phyloP scores from a whole-genome alignment of 2,113 vertebrate genomes.

The Tachycineta bicolor region DNA sequence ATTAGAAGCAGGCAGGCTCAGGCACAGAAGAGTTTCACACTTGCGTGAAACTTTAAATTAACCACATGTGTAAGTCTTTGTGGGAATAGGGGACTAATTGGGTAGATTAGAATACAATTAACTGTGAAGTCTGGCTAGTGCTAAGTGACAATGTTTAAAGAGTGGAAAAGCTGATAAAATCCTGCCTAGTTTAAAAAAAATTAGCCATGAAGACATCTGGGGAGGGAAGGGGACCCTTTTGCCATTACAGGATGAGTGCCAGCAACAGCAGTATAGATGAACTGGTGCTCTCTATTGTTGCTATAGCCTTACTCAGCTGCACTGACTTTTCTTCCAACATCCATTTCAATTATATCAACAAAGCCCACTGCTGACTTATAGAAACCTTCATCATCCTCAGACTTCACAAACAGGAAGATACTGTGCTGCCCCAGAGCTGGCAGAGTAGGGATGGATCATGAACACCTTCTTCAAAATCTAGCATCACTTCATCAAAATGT shows the following conservation, averaged over 20 bases:
- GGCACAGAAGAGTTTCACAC: conserved; percentile 51
- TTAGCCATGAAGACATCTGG: not conserved
- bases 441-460: not conserved
- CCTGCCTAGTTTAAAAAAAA: not conserved
- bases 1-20: conserved; percentile 41
- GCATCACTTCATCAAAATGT: not conserved
- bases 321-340: not conserved
- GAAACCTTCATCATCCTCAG: not conserved
- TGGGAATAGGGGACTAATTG: conserved; percentile 66
- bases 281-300: not conserved
- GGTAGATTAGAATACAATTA: conserved; percentile 66
- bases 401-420: not conserved
- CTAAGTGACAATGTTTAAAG: conserved; percentile 31
- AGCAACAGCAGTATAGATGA: not conserved
- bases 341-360: not conserved
- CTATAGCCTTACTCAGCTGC: not conserved
- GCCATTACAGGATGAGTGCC: not conserved
- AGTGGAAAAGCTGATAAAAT: conserved; percentile 45
- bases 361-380: not conserved
- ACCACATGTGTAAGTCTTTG: conserved; percentile 61
- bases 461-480: not conserved
- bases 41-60: conserved; percentile 60
- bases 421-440: not conserved
- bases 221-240: not conserved
- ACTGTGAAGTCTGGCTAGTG: conserved; percentile 34